Percentiles rank a stretch among this genome's conserved stretches.
phyloP scores from a whole-genome alignment of 1,140 invertebrate genomes.

The Acromyrmex charruanus region DNA sequence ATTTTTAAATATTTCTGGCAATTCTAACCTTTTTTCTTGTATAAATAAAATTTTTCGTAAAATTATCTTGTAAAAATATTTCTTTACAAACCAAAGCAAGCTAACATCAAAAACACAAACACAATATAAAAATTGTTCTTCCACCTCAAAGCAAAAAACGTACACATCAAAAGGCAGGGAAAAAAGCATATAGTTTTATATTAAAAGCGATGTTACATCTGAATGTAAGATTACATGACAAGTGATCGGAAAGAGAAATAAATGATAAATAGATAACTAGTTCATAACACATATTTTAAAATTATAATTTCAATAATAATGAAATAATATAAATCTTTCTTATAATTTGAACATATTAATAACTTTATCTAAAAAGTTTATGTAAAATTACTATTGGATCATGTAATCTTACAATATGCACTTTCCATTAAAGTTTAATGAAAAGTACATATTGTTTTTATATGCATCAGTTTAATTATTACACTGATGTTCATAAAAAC shows the following conservation, averaged over 20 bases:
- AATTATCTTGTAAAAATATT: conserved; percentile 37
- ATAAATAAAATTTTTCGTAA: conserved; percentile 34
- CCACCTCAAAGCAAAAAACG: conserved; percentile 61
- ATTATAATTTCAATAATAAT: neutral
- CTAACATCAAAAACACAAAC: conserved; percentile 45
- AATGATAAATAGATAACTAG: conserved; percentile 16
- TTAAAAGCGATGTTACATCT: conserved; percentile 21
- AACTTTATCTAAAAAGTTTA: neutral
- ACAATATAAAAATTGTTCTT: conserved; percentile 42
- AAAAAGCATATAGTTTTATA: conserved; percentile 9
- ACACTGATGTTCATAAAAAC: neutral
- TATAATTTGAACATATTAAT: neutral
- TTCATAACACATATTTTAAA: neutral
- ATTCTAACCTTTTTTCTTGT: neutral
- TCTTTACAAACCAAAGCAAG: conserved; percentile 58
- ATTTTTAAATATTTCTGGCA: neutral
- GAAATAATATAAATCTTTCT: neutral
- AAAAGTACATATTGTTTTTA: too few species aligned
- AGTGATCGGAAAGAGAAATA: conserved; percentile 8
- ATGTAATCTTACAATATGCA: neutral
- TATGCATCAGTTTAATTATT: too few species aligned
- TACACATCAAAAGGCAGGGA: conserved; percentile 38
- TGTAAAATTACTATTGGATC: neutral
- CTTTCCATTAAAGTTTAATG: neutral
- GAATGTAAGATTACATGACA: neutral